Conservation (phyloP, 2,113 vertebrate species). For the Triplophysa dalaica region DNA sequence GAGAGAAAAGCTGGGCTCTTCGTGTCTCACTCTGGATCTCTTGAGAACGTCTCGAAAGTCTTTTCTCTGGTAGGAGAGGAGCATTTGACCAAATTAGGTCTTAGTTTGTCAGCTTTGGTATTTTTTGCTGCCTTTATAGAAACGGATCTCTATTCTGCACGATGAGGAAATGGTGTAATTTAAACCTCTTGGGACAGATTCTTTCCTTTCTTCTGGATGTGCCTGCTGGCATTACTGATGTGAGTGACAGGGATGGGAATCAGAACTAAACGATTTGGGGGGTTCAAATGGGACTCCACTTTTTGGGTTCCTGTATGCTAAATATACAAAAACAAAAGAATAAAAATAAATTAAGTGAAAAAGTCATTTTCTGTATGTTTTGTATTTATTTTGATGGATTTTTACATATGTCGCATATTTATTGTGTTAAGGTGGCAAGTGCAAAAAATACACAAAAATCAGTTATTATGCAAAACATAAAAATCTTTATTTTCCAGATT, state of each 20-base stretch:
- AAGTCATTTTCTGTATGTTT: too few species aligned
- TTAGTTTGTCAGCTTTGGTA: constrained; percentile 65
- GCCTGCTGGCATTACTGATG: not conserved
- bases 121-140: constrained; percentile 36
- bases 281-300: too few species aligned
- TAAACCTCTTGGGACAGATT: constrained; percentile 51
- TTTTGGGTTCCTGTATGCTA: too few species aligned
- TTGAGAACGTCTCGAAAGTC: not conserved
- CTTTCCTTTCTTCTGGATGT: not conserved
- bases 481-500: too few species aligned
- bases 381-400: too few species aligned
- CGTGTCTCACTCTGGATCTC: constrained; percentile 8
- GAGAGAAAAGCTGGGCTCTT: constrained; percentile 11
- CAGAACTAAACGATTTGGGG: not conserved
- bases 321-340: too few species aligned
- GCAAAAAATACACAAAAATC: too few species aligned
- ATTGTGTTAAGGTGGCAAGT: too few species aligned
- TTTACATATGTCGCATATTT: too few species aligned
- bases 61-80: constrained; percentile 62
- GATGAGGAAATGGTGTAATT: constrained; percentile 65
- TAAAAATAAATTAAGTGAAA: too few species aligned
- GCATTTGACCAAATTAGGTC: constrained; percentile 64
- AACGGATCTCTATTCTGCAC: constrained; percentile 66
- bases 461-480: too few species aligned
- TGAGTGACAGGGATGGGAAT: too few species aligned